Percentiles rank a stretch among this genome's conserved stretches.
These are phyloP conservation scores for Varecia variegata DNA, from an alignment of 2,797 vertebrate genomes.

Conservation along the genomic window DNA sequence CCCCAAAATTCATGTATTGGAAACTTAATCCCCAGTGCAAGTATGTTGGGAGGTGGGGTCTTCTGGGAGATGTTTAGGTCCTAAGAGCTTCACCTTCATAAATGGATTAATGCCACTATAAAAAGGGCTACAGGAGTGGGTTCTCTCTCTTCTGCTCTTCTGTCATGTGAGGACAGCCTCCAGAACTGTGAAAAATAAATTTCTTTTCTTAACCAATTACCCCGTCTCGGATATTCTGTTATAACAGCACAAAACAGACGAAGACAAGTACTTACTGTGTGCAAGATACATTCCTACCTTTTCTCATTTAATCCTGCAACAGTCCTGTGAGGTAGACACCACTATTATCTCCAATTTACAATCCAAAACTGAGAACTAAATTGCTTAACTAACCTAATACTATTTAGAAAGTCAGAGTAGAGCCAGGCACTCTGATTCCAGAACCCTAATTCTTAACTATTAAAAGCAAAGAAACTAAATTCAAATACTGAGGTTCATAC, in stretches of 20 bases:
- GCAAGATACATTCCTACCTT: background rate
- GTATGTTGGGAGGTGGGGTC: background rate
- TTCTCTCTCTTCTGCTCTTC: background rate
- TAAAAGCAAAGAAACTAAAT: background rate
- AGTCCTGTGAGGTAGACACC: background rate
- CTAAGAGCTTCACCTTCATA: background rate
- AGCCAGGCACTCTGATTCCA: background rate
- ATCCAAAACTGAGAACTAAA: background rate
- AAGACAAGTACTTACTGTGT: background rate
- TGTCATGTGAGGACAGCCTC: background rate
- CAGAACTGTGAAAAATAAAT: background rate
- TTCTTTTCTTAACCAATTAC: background rate
- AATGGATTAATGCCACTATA: background rate
- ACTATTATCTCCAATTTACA: background rate
- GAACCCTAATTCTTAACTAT: background rate
- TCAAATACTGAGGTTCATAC: background rate
- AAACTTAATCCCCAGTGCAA: background rate
- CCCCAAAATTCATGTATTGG: background rate
- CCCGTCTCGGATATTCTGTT: background rate
- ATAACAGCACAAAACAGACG: background rate
- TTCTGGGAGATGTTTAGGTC: background rate
- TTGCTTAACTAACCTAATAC: background rate
- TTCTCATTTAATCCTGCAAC: background rate
- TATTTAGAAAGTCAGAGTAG: background rate
- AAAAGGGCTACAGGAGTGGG: background rate